A percentile compares a stretch with the other conserved stretches of the same genome.
These are phyloP conservation scores for Lithobates sylvaticus DNA, from an alignment of 2,797 vertebrate species.

Conservation along the genomic window DNA sequence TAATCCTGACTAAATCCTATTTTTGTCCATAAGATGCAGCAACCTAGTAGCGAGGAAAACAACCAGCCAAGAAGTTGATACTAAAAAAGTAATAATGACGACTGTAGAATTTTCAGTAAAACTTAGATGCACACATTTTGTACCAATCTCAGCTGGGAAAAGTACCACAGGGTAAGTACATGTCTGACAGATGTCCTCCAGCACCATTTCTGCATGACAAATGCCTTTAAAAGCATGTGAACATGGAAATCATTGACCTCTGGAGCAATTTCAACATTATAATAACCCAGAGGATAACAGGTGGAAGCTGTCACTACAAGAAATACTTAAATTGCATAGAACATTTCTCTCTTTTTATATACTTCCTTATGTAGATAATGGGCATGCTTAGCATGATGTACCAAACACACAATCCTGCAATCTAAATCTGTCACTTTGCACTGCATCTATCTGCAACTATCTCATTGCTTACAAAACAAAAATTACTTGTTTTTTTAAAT, in stretches of 20 bases:
- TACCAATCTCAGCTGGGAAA: neutral
- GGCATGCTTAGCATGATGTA: too few species aligned
- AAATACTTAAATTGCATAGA: too few species aligned
- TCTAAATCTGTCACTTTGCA: too few species aligned
- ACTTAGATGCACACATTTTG: neutral
- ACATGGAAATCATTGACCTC: neutral
- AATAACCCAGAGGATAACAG: too few species aligned
- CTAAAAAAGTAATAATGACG: neutral
- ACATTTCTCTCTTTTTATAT: too few species aligned
- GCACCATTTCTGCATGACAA: neutral
- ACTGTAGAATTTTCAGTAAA: neutral
- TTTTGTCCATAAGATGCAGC: neutral
- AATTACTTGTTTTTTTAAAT: too few species aligned
- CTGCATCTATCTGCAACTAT: too few species aligned
- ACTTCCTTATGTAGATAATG: too few species aligned
- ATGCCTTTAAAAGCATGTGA: neutral
- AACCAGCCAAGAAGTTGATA: neutral
- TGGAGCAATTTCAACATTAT: neutral
- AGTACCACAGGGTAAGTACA: neutral
- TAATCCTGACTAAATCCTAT: neutral
- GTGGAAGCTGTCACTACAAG: too few species aligned
- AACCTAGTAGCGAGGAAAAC: neutral
- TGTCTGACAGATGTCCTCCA: neutral
- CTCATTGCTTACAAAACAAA: too few species aligned
- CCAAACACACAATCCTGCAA: too few species aligned